These are phyloP conservation scores for Argopecten irradians DNA, from an alignment of 1,140 invertebrate genomes.

Conservation along the genomic window DNA sequence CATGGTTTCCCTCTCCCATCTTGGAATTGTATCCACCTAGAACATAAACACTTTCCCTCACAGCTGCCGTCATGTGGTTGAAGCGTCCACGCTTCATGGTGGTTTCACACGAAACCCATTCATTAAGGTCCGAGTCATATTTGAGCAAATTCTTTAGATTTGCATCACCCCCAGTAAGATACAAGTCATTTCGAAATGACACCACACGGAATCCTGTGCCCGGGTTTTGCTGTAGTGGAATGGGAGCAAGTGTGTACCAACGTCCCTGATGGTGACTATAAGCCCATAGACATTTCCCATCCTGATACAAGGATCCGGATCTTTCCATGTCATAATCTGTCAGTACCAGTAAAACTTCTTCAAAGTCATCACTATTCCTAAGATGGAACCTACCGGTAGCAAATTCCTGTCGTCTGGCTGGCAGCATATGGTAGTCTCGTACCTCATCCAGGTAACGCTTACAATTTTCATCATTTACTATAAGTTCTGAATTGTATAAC, in stretches of 20 bases:
- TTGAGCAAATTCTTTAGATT: constrained; percentile 53
- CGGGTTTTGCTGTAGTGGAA: constrained; percentile 56
- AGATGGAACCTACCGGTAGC: constrained; percentile 50
- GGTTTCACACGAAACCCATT: constrained; percentile 42
- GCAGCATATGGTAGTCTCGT: constrained; percentile 62
- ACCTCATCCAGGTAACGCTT: constrained; percentile 57
- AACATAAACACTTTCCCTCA: constrained; percentile 45
- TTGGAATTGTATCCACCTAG: constrained; percentile 46
- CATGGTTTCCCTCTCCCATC: constrained; percentile 26
- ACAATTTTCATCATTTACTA: constrained; percentile 39
- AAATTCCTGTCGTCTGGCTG: constrained; percentile 59
- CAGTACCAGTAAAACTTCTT: constrained; percentile 57
- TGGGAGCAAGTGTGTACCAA: constrained; percentile 58
- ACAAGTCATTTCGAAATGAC: constrained; percentile 58
- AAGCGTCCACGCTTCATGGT: constrained; percentile 46
- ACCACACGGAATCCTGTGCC: constrained; percentile 51
- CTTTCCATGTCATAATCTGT: constrained; percentile 58
- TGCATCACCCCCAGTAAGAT: constrained; percentile 53
- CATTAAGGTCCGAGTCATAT: constrained; percentile 58
- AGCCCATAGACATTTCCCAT: constrained; percentile 59
- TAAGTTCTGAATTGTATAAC: constrained; percentile 33
- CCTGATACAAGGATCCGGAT: constrained; percentile 53
- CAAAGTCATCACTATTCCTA: constrained; percentile 58
- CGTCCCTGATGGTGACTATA: constrained; percentile 58
- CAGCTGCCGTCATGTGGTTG: constrained; percentile 45